Percentiles rank a stretch among this genome's conserved stretches.
phyloP scores from a whole-genome alignment of 2,888 invertebrate genomes.

The Drosophila mimica region DNA sequence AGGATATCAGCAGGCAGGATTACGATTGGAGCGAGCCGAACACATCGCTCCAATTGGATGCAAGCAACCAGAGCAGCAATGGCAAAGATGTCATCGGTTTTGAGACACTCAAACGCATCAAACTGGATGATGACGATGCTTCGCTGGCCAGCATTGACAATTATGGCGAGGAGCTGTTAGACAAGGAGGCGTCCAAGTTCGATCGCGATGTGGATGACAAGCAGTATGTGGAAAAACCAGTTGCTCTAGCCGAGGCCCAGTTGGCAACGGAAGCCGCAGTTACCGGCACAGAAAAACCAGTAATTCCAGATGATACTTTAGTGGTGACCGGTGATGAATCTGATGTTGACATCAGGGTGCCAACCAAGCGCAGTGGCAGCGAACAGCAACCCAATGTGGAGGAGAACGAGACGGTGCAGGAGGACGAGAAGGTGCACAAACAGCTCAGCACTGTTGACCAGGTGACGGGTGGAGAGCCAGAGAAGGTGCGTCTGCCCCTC shows the following conservation, averaged over 20 bases:
- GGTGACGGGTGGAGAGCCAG: conserved; percentile 86
- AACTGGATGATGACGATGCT: conserved; percentile 71
- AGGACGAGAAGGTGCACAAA: conserved; percentile 87
- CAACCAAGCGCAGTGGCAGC: conserved; percentile 77
- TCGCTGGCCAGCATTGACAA: conserved; percentile 56
- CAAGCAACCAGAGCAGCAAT: conserved; percentile 71
- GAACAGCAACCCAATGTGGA: conserved; percentile 72
- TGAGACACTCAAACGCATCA: conserved; percentile 84
- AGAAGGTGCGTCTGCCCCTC: conserved; percentile 86
- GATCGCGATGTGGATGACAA: conserved; percentile 85
- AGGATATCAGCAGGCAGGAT: conserved; percentile 83
- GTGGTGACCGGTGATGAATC: background rate
- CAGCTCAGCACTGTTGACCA: conserved; percentile 84
- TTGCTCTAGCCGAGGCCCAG: conserved; percentile 82
- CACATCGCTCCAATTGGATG: conserved; percentile 66
- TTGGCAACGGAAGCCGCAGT: conserved; percentile 44
- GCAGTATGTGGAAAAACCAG: conserved; percentile 84
- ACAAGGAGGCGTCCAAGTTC: conserved; percentile 84
- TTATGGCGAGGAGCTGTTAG: conserved; percentile 73
- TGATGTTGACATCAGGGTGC: conserved; percentile 64
- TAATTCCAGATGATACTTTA: conserved; percentile 6
- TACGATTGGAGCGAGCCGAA: conserved; percentile 81
- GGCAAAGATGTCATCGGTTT: conserved; percentile 85
- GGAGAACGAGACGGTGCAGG: conserved; percentile 85
- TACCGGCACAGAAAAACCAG: conserved; percentile 64